A percentile compares a stretch with the other conserved stretches of the same genome.
Evolutionary conservation across 2,888 invertebrate species (phyloP).

Genomic region (Lochmaea capreae): DNA sequence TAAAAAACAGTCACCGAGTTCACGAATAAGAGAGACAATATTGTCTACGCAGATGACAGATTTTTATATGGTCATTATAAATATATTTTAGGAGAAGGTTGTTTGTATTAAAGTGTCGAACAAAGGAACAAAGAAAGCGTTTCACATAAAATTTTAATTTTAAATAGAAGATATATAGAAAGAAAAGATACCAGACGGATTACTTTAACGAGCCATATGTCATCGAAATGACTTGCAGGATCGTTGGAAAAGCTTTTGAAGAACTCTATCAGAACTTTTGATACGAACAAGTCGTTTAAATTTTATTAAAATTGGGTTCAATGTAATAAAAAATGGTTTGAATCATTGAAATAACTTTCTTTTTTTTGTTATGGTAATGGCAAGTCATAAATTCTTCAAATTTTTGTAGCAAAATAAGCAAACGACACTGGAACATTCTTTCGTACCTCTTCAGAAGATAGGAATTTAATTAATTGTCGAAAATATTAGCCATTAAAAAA

Average conservation of each 20-base stretch:
- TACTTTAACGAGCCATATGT: constrained; percentile 34
- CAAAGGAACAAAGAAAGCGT: constrained; percentile 32
- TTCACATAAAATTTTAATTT: constrained; percentile 29
- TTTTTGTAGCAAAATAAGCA: too few relatives aligned
- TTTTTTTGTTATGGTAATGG: too few relatives aligned
- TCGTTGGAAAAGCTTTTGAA: constrained; percentile 23
- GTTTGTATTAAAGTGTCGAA: constrained; percentile 15
- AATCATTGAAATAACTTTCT: too few relatives aligned
- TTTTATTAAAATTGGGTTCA: background rate
- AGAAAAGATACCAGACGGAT: constrained; percentile 22
- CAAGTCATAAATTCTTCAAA: too few relatives aligned
- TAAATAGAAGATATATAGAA: constrained; percentile 25
- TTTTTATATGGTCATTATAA: constrained; percentile 27
- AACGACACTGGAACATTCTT: too few relatives aligned
- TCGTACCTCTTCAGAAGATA: too few relatives aligned
- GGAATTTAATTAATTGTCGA: too few relatives aligned
- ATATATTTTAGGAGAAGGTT: constrained; percentile 29
- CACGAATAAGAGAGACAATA: constrained; percentile 22
- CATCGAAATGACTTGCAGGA: constrained; percentile 31
- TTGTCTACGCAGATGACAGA: constrained; percentile 31
- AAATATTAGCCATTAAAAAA: too few relatives aligned
- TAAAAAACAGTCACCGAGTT: constrained; percentile 8
- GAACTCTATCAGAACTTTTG: constrained; percentile 14
- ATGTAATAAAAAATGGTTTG: too few relatives aligned
- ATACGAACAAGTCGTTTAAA: constrained; percentile 12